These are phyloP conservation scores for Epsilonema sp. DNA, from an alignment of 2,888 invertebrate genomes.

Conservation along the genomic window DNA sequence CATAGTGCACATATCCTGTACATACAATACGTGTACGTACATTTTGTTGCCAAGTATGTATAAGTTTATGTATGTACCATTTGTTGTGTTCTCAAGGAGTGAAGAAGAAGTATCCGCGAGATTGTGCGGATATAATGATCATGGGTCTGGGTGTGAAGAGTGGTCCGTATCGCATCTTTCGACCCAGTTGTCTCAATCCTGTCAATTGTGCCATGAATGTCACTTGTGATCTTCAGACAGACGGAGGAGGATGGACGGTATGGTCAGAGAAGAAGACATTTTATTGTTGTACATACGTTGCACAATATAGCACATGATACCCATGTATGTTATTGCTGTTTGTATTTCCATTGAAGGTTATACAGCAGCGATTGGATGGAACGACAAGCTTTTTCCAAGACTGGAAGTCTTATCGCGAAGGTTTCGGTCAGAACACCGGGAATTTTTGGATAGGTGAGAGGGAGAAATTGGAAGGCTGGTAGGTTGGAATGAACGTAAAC, in stretches of 20 bases:
- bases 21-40: too few relatives aligned
- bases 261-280: too few relatives aligned
- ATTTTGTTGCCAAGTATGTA: too few relatives aligned
- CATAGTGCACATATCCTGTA: too few relatives aligned
- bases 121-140: not conserved
- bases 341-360: too few relatives aligned
- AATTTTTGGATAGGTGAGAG: slow-evolving; percentile 7
- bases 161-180: not conserved
- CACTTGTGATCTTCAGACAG: slow-evolving; percentile 1
- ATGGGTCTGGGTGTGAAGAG: not conserved
- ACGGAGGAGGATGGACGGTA: slow-evolving; percentile 5
- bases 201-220: not conserved
- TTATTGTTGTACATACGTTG: too few relatives aligned
- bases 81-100: not conserved
- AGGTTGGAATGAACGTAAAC: too few relatives aligned
- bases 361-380: slow-evolving; percentile 2
- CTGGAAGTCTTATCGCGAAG: slow-evolving; percentile 1
- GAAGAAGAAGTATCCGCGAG: not conserved
- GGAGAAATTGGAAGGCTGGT: too few relatives aligned
- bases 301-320: too few relatives aligned
- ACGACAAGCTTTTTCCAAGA: not conserved
- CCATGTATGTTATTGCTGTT: too few relatives aligned
- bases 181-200: slow-evolving; percentile 4
- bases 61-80: too few relatives aligned
- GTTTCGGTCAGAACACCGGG: slow-evolving; percentile 3